phyloP scores from a whole-genome alignment of 2,113 vertebrate species.

The Picathartes gymnocephalus region DNA sequence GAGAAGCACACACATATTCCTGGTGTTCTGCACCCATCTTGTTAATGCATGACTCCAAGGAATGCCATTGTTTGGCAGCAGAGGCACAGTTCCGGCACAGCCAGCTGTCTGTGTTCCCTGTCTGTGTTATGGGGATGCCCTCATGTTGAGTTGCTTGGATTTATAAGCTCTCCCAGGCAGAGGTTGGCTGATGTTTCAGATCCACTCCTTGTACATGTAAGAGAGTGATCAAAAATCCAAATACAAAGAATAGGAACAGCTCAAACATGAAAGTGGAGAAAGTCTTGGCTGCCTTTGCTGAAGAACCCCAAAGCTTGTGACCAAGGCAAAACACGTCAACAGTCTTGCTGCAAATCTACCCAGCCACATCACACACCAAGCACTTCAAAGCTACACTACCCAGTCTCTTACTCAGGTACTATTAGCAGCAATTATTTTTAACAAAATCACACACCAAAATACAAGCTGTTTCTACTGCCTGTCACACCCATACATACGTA shows the following conservation, averaged over 20 bases:
- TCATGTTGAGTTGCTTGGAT: background rate
- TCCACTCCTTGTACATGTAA: background rate
- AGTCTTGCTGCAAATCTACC: background rate
- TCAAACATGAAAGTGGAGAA: background rate
- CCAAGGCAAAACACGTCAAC: background rate
- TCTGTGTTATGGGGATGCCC: background rate
- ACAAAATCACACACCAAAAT: background rate
- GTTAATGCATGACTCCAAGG: background rate
- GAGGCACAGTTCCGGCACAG: background rate
- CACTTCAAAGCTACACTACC: background rate
- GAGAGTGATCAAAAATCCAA: too few relatives aligned
- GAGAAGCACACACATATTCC: background rate
- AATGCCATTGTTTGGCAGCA: background rate
- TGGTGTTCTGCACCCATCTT: background rate
- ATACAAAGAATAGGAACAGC: background rate
- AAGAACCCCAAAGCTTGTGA: background rate
- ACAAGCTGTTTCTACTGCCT: background rate
- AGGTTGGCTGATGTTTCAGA: background rate
- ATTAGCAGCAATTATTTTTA: background rate
- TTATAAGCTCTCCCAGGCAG: background rate
- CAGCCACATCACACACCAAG: background rate
- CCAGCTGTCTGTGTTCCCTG: background rate
- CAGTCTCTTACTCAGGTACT: background rate
- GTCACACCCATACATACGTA: background rate
- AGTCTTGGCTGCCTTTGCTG: background rate